Evolutionary conservation across 2,113 vertebrate species (phyloP), one percentile per base, ranked within the genome.

Genomic region (Gadus chalcogrammus): DNA sequence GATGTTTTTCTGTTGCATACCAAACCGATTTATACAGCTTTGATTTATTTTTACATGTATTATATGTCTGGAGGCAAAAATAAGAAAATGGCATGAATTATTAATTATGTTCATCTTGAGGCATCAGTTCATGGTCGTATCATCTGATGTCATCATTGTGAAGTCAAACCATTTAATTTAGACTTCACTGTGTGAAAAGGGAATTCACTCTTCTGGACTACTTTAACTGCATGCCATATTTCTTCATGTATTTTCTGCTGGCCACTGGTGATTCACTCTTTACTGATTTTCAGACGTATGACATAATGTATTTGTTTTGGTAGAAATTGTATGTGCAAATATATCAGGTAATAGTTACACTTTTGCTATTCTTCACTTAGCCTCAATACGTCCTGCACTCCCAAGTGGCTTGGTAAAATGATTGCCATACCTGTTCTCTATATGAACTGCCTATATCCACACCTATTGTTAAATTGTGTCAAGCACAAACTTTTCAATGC

Each of bases 191-290:
- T 18, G 18, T 73, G 24, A 76, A 72, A 73, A 83, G 81, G 74
- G 68, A 81, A 6, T 17, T 61, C 20, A 16, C 68, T 77, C 59
- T 63, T 17, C 20, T 18, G 4, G 62, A 69, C 28, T 38, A 65
- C 28, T 38, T 15, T 63, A 65, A 68, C 3, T 73, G 8, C 58
- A 62, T 64, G 24, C 17, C 38, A 76, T 71, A 69, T 74, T 73
- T 65, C 56, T 60, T 9, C 60, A 53, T 7, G 0, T 68, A n/a
- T 61, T 17, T 72, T 67, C 65, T 62, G 75, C 52, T 70, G 83
- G 83, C 83, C 89, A 77, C 87, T 90, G 58, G 61, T 69, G 69
- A 75, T 5, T 58, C 22, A 12, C 24, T 28, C 72, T 72, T 70
- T 15, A 64, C 69, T 75, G 67, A 1, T 67, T 61, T 64, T 72